Base-by-base conservation (phyloP, 2,113 vertebrate genomes). In the Sminthopsis crassicaudata region DNA sequence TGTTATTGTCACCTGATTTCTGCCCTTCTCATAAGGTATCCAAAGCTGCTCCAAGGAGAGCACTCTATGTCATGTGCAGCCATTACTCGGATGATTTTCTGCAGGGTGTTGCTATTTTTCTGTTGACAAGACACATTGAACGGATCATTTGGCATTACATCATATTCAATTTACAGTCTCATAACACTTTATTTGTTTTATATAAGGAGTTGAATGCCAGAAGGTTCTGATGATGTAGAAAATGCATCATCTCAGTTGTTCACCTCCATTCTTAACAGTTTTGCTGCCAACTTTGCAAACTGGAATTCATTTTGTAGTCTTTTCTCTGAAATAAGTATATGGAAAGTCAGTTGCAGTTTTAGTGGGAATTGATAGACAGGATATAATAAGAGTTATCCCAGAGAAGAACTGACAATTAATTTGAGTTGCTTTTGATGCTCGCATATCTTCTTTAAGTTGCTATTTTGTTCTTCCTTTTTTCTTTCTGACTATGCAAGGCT, bases 151-250 rank as follows among this genome's bases (percentile, higher is more conserved):
- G 91, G 94, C 90, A 96, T 96, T 96, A 94, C 91, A 95, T 96
- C 91, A 96, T 96, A 96, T 92, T 95, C 90, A 97, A 95, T 97
- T 96, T 97, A 94, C 92, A 95, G 92, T 96, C 94, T 96, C 93
- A 92, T 94, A 96, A 92, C 88, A 95, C 67, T 95, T 93, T 94
- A 95, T 96, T 96, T 97, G 93, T 94, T 94, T 96, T 95, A 92
- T 95, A 92, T 95, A 93, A 95, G 54, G 25, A 57, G 8, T 48
- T 94, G 60, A 55, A 27, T 90, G 90, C 93, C 92, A 97, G 89
- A 92, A 60, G 92, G 84, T 25, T 91, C 46, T 54, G 93, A 76
- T 57, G 88, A 95, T 97, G 93, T 92, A 95, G 94, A 94, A 97
- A 96, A 95, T 92, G n/a, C 26, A 95, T 93, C 84, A 90, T 93